These are phyloP conservation scores for Pseudochaenichthys georgianus DNA, from an alignment of 2,797 vertebrate species.

Conservation along the genomic window DNA sequence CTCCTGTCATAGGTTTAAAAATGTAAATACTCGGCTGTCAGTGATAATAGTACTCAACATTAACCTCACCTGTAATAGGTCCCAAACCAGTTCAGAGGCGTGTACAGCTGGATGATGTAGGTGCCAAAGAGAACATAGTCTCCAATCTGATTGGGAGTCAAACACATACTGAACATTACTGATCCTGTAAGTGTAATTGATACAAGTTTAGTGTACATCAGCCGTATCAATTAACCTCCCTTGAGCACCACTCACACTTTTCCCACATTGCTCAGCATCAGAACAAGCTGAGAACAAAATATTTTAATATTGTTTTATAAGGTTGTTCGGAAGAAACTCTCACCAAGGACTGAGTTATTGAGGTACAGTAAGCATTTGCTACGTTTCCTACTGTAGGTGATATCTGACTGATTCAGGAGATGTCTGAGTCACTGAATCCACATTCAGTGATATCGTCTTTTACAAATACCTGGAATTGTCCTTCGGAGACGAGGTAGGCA, in stretches of 20 bases:
- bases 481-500: conserved; percentile 88
- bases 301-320: too few species aligned
- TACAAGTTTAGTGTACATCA: neutral
- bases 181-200: neutral
- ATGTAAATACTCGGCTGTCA: too few species aligned
- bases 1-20: neutral
- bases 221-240: neutral
- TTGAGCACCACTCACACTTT: neutral
- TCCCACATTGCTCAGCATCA: neutral
- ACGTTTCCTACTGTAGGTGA: too few species aligned
- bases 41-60: neutral
- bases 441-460: too few species aligned
- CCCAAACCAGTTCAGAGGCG: conserved; percentile 94
- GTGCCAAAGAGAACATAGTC: conserved; percentile 94
- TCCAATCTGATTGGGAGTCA: conserved; percentile 83
- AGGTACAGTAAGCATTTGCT: too few species aligned
- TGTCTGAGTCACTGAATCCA: too few species aligned
- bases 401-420: too few species aligned
- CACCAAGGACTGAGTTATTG: too few species aligned
- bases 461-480: conserved; percentile 78
- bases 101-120: conserved; percentile 95
- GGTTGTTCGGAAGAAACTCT: too few species aligned
- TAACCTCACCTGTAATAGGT: conserved; percentile 87
- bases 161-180: neutral
- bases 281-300: neutral